Base-by-base conservation (phyloP, 2,888 invertebrate species). In the Tenthredo scrophulariae region DNA sequence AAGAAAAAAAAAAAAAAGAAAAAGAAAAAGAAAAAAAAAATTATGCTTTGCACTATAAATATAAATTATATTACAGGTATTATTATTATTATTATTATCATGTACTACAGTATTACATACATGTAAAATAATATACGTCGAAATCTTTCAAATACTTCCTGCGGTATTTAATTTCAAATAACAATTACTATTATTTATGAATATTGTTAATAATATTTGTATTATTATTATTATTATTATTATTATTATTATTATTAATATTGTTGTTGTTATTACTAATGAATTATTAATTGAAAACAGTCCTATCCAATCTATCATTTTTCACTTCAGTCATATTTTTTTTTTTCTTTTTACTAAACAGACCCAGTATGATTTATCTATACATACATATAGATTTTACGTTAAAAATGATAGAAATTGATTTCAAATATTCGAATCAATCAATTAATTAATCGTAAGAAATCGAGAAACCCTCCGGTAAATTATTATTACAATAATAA, bases 241-340 rank as follows among this genome's bases (percentile, higher is more conserved):
- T 26, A 46, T 13, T 40, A 4, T 26, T 22, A 40, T 75, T 75
- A n/a, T 40, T 22, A 46, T 70, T 40, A n/a, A 7, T 70, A 18
- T 43, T 22, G 46, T 40, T 43, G 26, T 74, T 74, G 13, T 43
- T 70, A 72, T 18, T n/a, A 72, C 18, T 33, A 37, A 37, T 72
- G 37, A 72, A 72, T 15, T 29, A 75, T 29, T 50, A n/a, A 26
- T 75, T 75, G 43, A 46, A 75, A 75, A 75, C 26, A 26, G 46
- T 75, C n/a, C n/a, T n/a, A n/a, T n/a, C n/a, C n/a, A 46, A 46
- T 46, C 46, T 46, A 46, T 46, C 46, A 13, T 46, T 46, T 46
- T 46, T 46, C 46, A 46, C 46, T 46, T 46, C 10, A 62, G 62
- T 62, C 62, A 13, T 13, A 26, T 62, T 62, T 62, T 62, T 26